Conservation (phyloP, 2,797 vertebrate genomes). For the Melanotaenia pygmaea region DNA sequence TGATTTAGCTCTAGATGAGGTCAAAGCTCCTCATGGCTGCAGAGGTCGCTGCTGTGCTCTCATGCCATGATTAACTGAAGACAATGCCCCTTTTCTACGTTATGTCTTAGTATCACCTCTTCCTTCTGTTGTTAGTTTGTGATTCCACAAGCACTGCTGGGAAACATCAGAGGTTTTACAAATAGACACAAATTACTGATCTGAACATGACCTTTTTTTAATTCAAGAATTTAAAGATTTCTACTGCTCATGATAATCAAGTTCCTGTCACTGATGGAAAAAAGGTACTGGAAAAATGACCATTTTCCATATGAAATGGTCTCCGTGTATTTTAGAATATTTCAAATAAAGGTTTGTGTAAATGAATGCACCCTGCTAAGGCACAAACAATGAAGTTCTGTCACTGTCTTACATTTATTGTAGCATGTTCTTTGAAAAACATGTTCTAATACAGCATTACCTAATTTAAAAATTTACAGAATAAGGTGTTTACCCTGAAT, state of each 20-base stretch:
- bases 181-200: background rate
- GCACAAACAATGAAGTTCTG: background rate
- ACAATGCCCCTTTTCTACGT: background rate
- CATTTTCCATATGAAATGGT: background rate
- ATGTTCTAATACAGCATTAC: conserved; percentile 11
- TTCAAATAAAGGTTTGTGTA: background rate
- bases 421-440: conserved; percentile 8
- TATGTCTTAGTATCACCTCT: conserved; percentile 7
- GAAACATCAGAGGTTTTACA: background rate
- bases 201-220: background rate
- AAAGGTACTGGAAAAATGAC: background rate
- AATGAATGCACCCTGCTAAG: background rate
- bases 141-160: background rate
- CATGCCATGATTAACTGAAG: conserved; percentile 12
- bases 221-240: background rate
- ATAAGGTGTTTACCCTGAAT: conserved; percentile 31
- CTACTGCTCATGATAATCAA: background rate
- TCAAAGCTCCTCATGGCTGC: background rate
- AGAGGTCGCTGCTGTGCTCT: conserved; percentile 4
- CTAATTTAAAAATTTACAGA: conserved; percentile 15
- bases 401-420: background rate
- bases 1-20: conserved; percentile 25
- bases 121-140: background rate
- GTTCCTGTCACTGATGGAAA: background rate
- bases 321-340: background rate